Conservation (phyloP, 2,888 invertebrate genomes). For the Zhengitettix transpicula region DNA sequence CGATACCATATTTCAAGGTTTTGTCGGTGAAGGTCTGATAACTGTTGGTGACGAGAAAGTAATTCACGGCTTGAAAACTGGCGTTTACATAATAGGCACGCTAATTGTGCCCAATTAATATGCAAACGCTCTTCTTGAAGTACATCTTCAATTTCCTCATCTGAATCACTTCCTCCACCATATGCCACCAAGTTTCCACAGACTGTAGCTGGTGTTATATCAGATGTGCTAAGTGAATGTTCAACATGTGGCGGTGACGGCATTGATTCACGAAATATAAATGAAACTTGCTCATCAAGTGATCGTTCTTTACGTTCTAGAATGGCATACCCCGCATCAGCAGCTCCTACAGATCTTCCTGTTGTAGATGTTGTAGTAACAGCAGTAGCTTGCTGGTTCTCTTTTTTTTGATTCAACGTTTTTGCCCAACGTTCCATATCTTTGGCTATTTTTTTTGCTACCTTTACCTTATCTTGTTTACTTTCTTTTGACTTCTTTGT, state of each 20-base stretch:
- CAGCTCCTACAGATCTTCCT: slow-evolving; percentile 47
- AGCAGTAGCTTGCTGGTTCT: slow-evolving; percentile 30
- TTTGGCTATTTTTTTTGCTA: slow-evolving; percentile 94
- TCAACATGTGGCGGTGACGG: not conserved
- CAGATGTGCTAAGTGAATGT: not conserved
- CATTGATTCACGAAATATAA: not conserved
- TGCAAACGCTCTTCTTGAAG: slow-evolving; percentile 29
- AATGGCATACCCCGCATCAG: slow-evolving; percentile 86
- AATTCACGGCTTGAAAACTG: slow-evolving; percentile 84
- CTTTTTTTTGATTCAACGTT: slow-evolving; percentile 90
- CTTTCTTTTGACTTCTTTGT: slow-evolving; percentile 52
- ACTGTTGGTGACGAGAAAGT: slow-evolving; percentile 76
- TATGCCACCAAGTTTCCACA: slow-evolving; percentile 57
- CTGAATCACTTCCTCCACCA: slow-evolving; percentile 51
- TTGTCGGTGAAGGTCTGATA: slow-evolving; percentile 88
- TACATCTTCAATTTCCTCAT: slow-evolving; percentile 53
- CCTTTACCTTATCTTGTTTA: slow-evolving; percentile 75
- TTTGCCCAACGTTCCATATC: slow-evolving; percentile 94
- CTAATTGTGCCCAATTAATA: slow-evolving; percentile 75
- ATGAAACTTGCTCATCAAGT: not conserved
- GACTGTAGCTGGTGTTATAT: not conserved
- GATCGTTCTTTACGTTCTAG: slow-evolving; percentile 52
- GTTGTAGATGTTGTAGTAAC: slow-evolving; percentile 26
- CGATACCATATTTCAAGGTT: slow-evolving; percentile 46
- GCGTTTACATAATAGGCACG: slow-evolving; percentile 88